Percentiles rank a stretch among this genome's conserved stretches.
Evolutionary conservation across 1,140 invertebrate species (phyloP).

Genomic region (Elysia chlorotica): DNA sequence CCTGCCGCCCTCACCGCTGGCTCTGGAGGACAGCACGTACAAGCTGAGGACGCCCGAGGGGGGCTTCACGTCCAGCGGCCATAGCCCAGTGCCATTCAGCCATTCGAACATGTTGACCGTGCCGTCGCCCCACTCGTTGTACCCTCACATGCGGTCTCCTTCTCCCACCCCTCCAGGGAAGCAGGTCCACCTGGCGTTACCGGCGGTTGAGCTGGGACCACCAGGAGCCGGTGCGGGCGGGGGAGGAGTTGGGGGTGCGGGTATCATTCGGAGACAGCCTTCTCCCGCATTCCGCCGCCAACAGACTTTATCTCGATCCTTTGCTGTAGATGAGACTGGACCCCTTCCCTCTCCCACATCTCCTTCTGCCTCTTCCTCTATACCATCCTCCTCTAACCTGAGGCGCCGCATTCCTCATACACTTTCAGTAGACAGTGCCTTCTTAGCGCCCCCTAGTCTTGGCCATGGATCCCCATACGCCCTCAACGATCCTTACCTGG

Average conservation of each 20-base stretch:
- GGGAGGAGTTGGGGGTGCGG: too few relatives aligned
- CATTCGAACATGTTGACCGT: slow-evolving; percentile 12
- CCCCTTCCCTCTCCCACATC: slow-evolving; percentile 8
- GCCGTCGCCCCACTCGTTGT: slow-evolving; percentile 12
- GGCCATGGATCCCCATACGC: neutral
- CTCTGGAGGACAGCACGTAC: slow-evolving; percentile 18
- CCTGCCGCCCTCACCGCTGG: slow-evolving; percentile 10
- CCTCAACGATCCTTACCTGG: slow-evolving; percentile 19
- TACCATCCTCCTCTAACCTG: slow-evolving; percentile 1
- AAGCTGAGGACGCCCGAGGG: neutral
- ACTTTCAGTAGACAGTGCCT: slow-evolving; percentile 21
- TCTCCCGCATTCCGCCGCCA: slow-evolving; percentile 13
- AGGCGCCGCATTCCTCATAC: slow-evolving; percentile 24
- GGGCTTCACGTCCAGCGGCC: neutral
- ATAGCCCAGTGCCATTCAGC: slow-evolving; percentile 4
- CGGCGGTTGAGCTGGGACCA: neutral
- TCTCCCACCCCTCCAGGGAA: slow-evolving; percentile 15
- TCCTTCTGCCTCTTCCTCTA: neutral
- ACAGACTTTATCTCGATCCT: slow-evolving; percentile 13
- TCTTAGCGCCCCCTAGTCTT: slow-evolving; percentile 17
- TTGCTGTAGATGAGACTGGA: slow-evolving; percentile 15
- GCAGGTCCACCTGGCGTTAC: neutral
- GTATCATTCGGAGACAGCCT: neutral
- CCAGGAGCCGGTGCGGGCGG: too few relatives aligned
- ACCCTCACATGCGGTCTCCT: slow-evolving; percentile 11